Evolutionary conservation across 2,888 invertebrate genomes (phyloP).

Genomic region (Hydraecia micacea): DNA sequence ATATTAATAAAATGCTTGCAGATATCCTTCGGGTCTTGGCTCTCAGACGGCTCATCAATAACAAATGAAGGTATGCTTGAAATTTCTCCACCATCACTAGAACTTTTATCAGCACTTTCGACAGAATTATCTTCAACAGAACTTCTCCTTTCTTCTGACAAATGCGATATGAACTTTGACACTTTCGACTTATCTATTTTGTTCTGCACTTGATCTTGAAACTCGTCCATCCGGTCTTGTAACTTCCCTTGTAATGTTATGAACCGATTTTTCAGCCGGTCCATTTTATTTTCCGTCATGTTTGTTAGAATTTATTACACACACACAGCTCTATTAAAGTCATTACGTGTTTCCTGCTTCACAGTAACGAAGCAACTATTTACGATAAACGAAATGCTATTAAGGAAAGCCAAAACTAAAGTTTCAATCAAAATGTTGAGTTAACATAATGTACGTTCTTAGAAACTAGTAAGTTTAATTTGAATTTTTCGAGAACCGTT

Average conservation of each 20-base stretch:
- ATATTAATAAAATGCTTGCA: conserved; percentile 80
- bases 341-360: conserved; percentile 35
- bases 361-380: conserved; percentile 16
- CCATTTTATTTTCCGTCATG: conserved; percentile 84
- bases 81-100: conserved; percentile 67
- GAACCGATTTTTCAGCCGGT: conserved; percentile 79
- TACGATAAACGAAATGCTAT: conserved; percentile 5
- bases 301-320: conserved; percentile 34
- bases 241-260: conserved; percentile 84
- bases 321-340: conserved; percentile 9
- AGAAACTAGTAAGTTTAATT: conserved; percentile 13
- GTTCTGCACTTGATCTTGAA: conserved; percentile 85
- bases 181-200: conserved; percentile 80
- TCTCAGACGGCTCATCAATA: conserved; percentile 76
- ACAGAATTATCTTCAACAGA: conserved; percentile 74
- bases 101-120: conserved; percentile 62
- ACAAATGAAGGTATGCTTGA: conserved; percentile 80
- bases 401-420: conserved; percentile 43
- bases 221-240: conserved; percentile 84
- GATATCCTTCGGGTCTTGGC: conserved; percentile 72
- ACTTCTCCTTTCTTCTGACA: conserved; percentile 80
- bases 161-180: conserved; percentile 80
- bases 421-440: conserved; percentile 30
- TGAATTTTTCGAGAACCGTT: conserved; percentile 18
- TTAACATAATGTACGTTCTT: conserved; percentile 15